Evolutionary conservation across 1,140 invertebrate species (phyloP).

Genomic region (Drosophila tropicalis): DNA sequence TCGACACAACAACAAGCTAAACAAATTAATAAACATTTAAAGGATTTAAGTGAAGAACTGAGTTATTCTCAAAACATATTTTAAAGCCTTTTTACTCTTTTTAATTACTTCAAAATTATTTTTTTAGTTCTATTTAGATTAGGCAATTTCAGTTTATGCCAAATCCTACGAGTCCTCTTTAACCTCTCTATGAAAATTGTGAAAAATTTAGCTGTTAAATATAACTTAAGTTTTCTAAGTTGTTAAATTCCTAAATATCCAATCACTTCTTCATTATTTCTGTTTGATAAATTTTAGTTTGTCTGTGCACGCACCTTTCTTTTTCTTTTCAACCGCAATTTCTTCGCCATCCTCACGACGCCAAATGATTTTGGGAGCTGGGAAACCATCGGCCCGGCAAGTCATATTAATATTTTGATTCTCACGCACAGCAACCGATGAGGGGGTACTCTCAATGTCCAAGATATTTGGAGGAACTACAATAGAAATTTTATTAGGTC

Average conservation of each 20-base stretch:
- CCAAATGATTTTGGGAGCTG: constrained; percentile 94
- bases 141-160: no score
- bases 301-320: constrained; percentile 87
- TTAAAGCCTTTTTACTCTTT: neutral
- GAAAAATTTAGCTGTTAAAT: no score
- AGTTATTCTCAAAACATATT: constrained; percentile 3
- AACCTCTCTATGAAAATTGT: no score
- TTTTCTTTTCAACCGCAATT: constrained; percentile 90
- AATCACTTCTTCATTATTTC: no score
- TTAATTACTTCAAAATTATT: neutral
- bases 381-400: constrained; percentile 95
- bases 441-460: constrained; percentile 92
- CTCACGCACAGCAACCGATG: constrained; percentile 93
- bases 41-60: neutral
- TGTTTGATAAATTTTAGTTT: no score
- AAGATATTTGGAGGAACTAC: constrained; percentile 95
- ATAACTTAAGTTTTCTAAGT: no score
- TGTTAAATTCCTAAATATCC: no score
- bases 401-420: constrained; percentile 95
- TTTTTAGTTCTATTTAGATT: no score
- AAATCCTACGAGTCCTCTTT: no score
- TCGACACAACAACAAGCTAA: neutral
- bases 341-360: constrained; percentile 93
- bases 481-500: neutral
- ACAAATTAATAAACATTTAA: constrained; percentile 13